Base-by-base conservation (phyloP, 37 sponge, comb jelly and placozoan species). In the Chondrosia reniformis region DNA sequence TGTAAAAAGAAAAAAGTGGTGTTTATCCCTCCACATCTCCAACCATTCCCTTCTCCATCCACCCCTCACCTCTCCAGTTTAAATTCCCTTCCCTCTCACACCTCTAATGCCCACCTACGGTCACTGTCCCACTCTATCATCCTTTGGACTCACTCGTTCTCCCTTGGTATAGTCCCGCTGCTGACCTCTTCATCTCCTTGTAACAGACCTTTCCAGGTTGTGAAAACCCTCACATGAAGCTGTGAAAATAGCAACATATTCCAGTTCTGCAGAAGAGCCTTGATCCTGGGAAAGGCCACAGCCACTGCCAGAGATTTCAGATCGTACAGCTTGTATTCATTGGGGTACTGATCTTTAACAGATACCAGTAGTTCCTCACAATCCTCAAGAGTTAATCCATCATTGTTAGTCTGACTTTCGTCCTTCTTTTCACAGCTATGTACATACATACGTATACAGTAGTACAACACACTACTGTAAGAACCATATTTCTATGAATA, bases 281-380 rank as follows among this genome's bases (percentile, higher is more conserved):
- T 84, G 28, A 95, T 55, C 39, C 76, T 75, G 15, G 97, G 97
- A 52, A 91, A 92, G 40, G 82, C 81, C 24, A 96, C 76, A 3
- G 93, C 87, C 31, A 87, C 82, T 22, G 86, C 93, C 24, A 96
- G 63, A 39, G 87, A 81, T 13, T 85, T 87, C 44, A 96, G 77
- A n/a, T 67, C 76, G 55, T 91, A 87, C 7, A 66, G 45, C 65
- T 75, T 84, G 72, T 90, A 94, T 49, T 94, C 95, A 15, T 27
- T 45, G 0, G 95, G 95, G 66, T 85, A 90, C 65, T 96, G 83
- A 21, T 69, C 58, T 77, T 85, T 74, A 0, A 96, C 62, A 5
- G 64, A 30, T 1, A 64, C 36, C 75, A 96, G 56, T 52, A 93
- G 66, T 36, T 84, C 82, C 55, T 86, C 87, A 80, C 97, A 96